Conservation (phyloP, 2,113 vertebrate genomes). For the Epinephelus cyanopodus region DNA sequence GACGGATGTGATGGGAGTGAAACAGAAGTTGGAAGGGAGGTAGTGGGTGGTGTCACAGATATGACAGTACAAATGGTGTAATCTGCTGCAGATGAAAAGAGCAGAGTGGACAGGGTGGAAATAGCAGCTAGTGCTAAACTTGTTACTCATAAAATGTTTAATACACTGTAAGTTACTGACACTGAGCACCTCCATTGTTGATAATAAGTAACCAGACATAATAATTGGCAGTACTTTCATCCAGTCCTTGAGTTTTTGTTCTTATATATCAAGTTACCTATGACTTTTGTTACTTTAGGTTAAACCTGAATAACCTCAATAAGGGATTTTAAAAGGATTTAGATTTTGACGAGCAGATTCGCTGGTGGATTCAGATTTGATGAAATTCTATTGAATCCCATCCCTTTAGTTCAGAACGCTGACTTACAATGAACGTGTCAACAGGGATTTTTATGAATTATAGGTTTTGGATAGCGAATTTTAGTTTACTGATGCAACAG, state of each 20-base stretch:
- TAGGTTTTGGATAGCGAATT: neutral
- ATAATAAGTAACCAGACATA: neutral
- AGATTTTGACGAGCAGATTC: neutral
- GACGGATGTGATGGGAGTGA: slow-evolving; percentile 36
- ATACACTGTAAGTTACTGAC: neutral
- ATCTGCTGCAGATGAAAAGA: slow-evolving; percentile 46
- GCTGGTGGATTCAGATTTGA: neutral
- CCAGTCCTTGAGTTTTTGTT: too few relatives aligned
- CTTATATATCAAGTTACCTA: neutral
- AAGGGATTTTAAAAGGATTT: slow-evolving; percentile 13
- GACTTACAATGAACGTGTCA: neutral
- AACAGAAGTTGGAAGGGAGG: slow-evolving; percentile 30
- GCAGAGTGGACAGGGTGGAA: slow-evolving; percentile 24
- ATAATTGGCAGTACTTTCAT: neutral
- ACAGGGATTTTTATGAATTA: neutral
- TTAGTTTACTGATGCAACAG: neutral
- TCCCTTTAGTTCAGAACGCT: neutral
- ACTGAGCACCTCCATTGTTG: neutral
- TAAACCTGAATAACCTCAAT: neutral
- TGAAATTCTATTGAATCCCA: slow-evolving; percentile 13
- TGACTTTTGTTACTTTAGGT: slow-evolving; percentile 5
- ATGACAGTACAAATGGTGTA: slow-evolving; percentile 49
- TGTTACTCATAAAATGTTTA: neutral
- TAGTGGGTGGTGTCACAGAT: slow-evolving; percentile 36
- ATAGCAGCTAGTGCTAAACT: slow-evolving; percentile 4